These are phyloP conservation scores for Caenorhabditis sp. DNA, from an alignment of 2,888 invertebrate genomes.

Conservation along the genomic window DNA sequence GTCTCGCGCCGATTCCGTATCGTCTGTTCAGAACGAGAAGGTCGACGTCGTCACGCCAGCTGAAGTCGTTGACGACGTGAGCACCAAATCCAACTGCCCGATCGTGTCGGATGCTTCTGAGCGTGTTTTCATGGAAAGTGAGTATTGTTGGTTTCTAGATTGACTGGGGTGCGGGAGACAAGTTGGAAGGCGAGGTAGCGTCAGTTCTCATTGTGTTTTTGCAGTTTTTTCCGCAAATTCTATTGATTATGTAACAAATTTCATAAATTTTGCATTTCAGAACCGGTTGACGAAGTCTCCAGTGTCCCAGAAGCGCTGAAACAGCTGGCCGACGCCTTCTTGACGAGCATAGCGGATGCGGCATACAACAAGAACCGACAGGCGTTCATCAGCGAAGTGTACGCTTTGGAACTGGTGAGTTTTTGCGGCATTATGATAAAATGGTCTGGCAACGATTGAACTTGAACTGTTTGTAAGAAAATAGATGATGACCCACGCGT, in stretches of 20 bases:
- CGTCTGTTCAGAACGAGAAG: neutral
- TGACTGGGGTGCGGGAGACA: too few species aligned
- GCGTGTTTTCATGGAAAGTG: neutral
- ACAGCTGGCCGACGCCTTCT: neutral
- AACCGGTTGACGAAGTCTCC: neutral
- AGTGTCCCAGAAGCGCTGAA: neutral
- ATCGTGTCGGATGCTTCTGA: neutral
- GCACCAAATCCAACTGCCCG: conserved; percentile 1
- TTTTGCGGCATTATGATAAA: too few species aligned
- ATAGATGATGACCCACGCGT: too few species aligned
- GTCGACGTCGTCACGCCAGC: neutral
- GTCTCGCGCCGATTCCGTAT: neutral
- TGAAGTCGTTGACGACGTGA: neutral
- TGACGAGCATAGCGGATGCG: neutral
- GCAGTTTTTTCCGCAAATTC: too few species aligned
- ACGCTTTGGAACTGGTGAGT: neutral
- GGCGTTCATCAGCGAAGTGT: neutral
- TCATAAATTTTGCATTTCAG: too few species aligned
- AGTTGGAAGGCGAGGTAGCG: too few species aligned
- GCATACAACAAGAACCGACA: conserved; percentile 1
- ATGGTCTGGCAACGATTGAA: too few species aligned
- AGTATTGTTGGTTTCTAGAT: neutral
- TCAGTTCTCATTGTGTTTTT: too few species aligned
- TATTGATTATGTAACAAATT: too few species aligned
- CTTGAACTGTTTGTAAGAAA: too few species aligned